phyloP scores from a whole-genome alignment of 2,797 vertebrate species.

The Thamnophis elegans region DNA sequence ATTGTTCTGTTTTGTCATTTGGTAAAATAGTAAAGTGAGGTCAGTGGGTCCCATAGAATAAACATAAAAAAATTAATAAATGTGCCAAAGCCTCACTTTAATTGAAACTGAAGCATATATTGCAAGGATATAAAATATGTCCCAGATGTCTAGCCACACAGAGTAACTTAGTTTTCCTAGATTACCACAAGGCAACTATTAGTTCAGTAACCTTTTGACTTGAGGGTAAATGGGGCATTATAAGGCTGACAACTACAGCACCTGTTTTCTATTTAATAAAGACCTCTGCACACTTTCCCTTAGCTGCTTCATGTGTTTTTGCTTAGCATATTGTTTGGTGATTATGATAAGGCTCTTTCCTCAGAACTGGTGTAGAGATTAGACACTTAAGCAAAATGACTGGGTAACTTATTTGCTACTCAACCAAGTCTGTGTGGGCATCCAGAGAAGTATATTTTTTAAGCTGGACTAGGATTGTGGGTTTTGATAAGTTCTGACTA shows the following conservation, averaged over 20 bases:
- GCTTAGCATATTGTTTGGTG: slow-evolving; percentile 87
- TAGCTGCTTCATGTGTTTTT: slow-evolving; percentile 86
- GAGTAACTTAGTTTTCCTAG: slow-evolving; percentile 79
- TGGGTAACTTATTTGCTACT: slow-evolving; percentile 77
- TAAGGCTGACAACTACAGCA: slow-evolving; percentile 86
- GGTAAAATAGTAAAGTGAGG: slow-evolving; percentile 80
- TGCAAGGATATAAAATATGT: slow-evolving; percentile 91
- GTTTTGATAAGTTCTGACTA: not conserved
- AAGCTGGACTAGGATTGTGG: slow-evolving; percentile 15
- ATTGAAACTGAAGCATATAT: slow-evolving; percentile 97
- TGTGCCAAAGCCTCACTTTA: slow-evolving; percentile 95
- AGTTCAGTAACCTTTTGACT: slow-evolving; percentile 96
- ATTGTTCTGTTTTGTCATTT: slow-evolving; percentile 74
- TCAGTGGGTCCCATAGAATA: slow-evolving; percentile 81
- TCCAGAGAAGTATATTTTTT: slow-evolving; percentile 59
- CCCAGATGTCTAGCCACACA: slow-evolving; percentile 88
- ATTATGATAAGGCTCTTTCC: slow-evolving; percentile 94
- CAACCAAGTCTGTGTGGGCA: slow-evolving; percentile 73
- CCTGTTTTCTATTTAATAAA: slow-evolving; percentile 94
- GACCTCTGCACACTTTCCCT: slow-evolving; percentile 85
- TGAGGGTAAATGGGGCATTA: slow-evolving; percentile 92
- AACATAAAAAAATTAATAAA: slow-evolving; percentile 92
- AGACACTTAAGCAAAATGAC: slow-evolving; percentile 82
- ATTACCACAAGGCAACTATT: slow-evolving; percentile 92
- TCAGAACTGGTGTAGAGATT: slow-evolving; percentile 81